Evolutionary conservation across 2,113 vertebrate species (phyloP), one percentile per base, ranked within the genome.

Genomic region (Polypterus senegalus): DNA sequence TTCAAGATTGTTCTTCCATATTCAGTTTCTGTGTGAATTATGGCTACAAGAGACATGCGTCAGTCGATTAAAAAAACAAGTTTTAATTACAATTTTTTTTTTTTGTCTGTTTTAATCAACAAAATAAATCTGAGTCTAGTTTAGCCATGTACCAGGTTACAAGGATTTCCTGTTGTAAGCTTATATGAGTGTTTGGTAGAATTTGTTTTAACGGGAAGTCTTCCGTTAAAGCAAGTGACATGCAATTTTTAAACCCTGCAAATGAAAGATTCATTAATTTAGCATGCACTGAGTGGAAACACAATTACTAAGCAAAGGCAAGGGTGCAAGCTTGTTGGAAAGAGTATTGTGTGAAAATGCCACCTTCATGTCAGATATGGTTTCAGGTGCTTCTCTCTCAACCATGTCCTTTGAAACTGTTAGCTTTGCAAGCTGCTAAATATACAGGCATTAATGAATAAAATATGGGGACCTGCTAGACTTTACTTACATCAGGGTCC

Each of bases 371-470:
- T 70, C 57, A 59, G 52, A 60, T 66, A 61, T 0, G n/a, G 64
- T 66, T 75, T 76, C 61, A 65, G 56, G 4, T 70, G 59, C 48
- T 72, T 76, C 45, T 69, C 9, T 68, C 55, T 69, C 54, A 62
- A 58, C 46, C 55, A 8, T 58, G 60, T 67, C 54, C 63, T 75
- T 77, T 73, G 57, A 69, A 67, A 60, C n/a, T 0, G 0, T 57
- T 72, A 57, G 51, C 52, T 67, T 54, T 54, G 11, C 49, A 8
- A 74, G 57, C 54, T 73, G 59, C 62, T 69, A 68, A 48, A 70
- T 71, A 71, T 72, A 60, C 49, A 70, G 56, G n/a, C 57, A 61
- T 62, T 57, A 58, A 66, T 69, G 62, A 74, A 71, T 74, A 71
- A 71, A 75, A 65, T 49, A 27, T 66, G 60, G 54, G 6, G 4